Conservation (phyloP, 2,113 vertebrate genomes). For the Notiomystis cincta region DNA sequence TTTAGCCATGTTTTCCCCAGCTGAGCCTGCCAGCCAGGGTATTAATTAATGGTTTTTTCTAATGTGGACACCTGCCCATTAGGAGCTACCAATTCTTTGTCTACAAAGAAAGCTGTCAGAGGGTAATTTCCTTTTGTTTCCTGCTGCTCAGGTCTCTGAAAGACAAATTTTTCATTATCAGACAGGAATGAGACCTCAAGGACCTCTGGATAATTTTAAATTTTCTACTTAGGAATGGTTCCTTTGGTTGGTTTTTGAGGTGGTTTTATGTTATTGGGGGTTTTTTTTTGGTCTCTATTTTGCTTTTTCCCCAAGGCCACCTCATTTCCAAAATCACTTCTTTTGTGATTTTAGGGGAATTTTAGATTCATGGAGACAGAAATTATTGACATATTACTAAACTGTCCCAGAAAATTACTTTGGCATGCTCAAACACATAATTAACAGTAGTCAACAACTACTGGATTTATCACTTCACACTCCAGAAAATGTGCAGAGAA, state of each 20-base stretch:
- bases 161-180: background rate
- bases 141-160: background rate
- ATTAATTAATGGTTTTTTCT: constrained; percentile 56
- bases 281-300: background rate
- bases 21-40: constrained; percentile 19
- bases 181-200: background rate
- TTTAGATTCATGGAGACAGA: background rate
- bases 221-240: background rate
- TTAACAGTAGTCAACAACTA: constrained; percentile 10
- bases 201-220: background rate
- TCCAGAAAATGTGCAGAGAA: background rate
- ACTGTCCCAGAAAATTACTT: constrained; percentile 1
- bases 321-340: background rate
- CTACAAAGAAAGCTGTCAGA: background rate
- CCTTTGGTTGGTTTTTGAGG: background rate
- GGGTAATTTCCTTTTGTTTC: constrained; percentile 30
- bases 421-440: background rate
- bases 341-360: background rate
- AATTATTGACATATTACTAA: constrained; percentile 6
- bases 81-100: background rate
- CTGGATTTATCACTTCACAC: background rate
- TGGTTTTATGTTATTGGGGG: background rate
- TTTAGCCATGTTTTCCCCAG: constrained; percentile 28
- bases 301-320: background rate
- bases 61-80: constrained; percentile 49